A percentile compares a stretch with the other conserved stretches of the same genome.
phyloP scores from a whole-genome alignment of 2,888 invertebrate genomes.

The Drosophila imparisetae region DNA sequence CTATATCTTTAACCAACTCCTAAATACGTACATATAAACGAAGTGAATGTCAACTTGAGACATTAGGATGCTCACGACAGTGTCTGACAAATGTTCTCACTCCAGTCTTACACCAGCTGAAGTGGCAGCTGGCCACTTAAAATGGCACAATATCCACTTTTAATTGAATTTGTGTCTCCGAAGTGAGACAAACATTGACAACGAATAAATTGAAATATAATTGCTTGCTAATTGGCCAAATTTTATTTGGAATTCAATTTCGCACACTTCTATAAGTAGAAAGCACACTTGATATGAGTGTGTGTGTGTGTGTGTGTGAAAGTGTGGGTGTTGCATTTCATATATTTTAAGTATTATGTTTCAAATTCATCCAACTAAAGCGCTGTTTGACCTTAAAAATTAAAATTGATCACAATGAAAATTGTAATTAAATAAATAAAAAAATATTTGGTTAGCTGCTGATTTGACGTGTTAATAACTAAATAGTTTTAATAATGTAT shows the following conservation, averaged over 20 bases:
- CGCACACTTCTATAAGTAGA: neutral
- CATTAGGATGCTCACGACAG: neutral
- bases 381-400: neutral
- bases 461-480: neutral
- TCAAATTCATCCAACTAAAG: too few species aligned
- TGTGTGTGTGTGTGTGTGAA: constrained; percentile 1
- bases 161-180: constrained; percentile 32
- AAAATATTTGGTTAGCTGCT: neutral
- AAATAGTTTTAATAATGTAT: neutral
- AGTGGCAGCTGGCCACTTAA: constrained; percentile 22
- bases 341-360: constrained; percentile 4
- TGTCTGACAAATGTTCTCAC: constrained; percentile 3
- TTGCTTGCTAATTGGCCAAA: constrained; percentile 56
- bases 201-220: constrained; percentile 14
- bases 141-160: constrained; percentile 8
- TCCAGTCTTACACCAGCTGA: neutral
- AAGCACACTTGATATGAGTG: neutral
- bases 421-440: neutral
- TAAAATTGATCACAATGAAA: neutral
- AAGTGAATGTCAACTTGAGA: neutral
- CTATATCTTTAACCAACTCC: neutral
- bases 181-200: constrained; percentile 15
- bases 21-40: too few species aligned
- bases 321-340: neutral
- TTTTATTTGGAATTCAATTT: constrained; percentile 51